A percentile compares a stretch with the other conserved stretches of the same genome.
Evolutionary conservation across 2,888 invertebrate genomes (phyloP).

Genomic region (Neria commutata): DNA sequence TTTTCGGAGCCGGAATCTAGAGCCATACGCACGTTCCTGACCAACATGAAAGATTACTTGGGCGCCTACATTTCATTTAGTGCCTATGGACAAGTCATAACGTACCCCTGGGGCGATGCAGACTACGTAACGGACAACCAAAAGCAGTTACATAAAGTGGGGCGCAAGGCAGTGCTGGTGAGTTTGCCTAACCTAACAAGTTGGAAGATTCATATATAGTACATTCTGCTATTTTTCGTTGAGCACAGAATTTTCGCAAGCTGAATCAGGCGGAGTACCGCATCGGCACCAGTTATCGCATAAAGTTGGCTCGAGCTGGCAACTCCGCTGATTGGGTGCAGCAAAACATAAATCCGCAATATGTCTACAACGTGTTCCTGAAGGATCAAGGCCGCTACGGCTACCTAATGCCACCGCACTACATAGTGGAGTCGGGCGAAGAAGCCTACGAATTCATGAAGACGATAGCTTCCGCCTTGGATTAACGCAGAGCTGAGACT

Average conservation of each 20-base stretch:
- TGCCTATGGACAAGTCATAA: conserved; percentile 64
- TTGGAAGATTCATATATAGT: neutral
- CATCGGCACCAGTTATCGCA: conserved; percentile 51
- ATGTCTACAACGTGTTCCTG: conserved; percentile 53
- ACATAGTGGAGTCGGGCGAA: conserved; percentile 57
- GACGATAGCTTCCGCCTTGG: conserved; percentile 48
- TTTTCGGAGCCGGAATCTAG: conserved; percentile 87
- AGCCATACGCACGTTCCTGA: conserved; percentile 66
- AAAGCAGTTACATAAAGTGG: conserved; percentile 44
- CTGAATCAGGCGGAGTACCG: conserved; percentile 54
- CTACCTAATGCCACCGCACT: conserved; percentile 54
- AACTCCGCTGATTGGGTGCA: conserved; percentile 58
- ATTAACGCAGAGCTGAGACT: conserved; percentile 14
- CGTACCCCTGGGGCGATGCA: conserved; percentile 60
- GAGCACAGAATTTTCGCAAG: conserved; percentile 47
- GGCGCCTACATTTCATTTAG: conserved; percentile 54
- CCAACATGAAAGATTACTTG: conserved; percentile 50
- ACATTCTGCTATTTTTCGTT: conserved; percentile 17
- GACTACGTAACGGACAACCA: conserved; percentile 54
- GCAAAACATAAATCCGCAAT: conserved; percentile 47
- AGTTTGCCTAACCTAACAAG: too few species aligned
- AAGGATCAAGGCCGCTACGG: conserved; percentile 60
- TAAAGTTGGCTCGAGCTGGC: conserved; percentile 53
- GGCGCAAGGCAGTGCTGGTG: conserved; percentile 43
- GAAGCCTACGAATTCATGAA: conserved; percentile 53